Percentiles rank a stretch among this genome's conserved stretches.
Conservation (phyloP, 2,113 vertebrate species). For the Corythornis madagascariensis region DNA sequence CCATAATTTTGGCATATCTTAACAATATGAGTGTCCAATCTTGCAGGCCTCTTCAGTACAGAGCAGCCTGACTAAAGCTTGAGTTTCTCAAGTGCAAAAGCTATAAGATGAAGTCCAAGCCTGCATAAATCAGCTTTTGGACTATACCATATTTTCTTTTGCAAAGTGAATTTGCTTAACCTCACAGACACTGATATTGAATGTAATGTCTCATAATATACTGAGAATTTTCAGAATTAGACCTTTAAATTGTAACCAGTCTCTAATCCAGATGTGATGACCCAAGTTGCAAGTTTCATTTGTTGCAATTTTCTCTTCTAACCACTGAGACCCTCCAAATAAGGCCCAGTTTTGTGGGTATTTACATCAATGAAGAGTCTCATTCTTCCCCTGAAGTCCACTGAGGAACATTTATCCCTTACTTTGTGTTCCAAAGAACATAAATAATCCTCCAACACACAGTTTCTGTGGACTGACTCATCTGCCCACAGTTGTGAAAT, state of each 20-base stretch:
- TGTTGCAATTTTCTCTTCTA: background rate
- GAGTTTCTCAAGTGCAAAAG: background rate
- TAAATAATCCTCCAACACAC: background rate
- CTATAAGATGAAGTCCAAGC: background rate
- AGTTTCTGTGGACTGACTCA: background rate
- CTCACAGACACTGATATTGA: background rate
- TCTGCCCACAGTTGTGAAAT: background rate
- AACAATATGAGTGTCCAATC: background rate
- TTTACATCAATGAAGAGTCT: background rate
- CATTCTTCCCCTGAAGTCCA: background rate
- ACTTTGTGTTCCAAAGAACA: background rate
- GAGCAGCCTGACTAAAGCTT: background rate
- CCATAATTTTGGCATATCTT: background rate
- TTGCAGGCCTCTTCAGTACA: background rate
- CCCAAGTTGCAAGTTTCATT: background rate
- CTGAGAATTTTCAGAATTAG: background rate
- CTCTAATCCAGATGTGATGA: background rate
- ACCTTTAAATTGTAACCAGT: slow-evolving; percentile 6
- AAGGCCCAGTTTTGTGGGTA: background rate
- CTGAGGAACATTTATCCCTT: background rate
- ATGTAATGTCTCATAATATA: background rate
- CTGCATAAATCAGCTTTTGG: background rate
- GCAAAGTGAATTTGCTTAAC: background rate
- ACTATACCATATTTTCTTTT: background rate
- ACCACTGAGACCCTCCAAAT: background rate